Evolutionary conservation across 1,140 invertebrate genomes (phyloP), one percentile per base, ranked within the genome.

Genomic region (Drosophila sproati): DNA sequence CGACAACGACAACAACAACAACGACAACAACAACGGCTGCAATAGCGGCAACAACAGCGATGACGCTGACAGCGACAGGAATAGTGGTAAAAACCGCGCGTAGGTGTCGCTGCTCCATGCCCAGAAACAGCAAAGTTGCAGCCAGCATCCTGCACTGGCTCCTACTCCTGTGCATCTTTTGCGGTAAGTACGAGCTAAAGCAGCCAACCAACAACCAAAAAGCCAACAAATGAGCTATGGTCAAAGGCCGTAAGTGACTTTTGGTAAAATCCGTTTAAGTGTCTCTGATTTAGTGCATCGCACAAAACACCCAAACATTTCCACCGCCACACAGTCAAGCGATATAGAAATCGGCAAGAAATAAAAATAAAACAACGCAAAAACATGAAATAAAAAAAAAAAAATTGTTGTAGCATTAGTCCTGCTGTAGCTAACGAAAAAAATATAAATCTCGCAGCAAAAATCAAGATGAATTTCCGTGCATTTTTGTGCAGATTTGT

Each of bases 391-490:
- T 41, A 72, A 57, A 43, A 41, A 61, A 67, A 61, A 67, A 62
- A 81, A 75, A 69, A 79, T 43, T 64, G 41, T 54, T 64, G 73
- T 60, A 57, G 67, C 69, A 82, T 71, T 62, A 73, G 55, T 37
- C 50, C 45, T 52, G 60, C 60, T 43, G 43, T 35, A 35, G 48
- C 35, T 47, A 20, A 47, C 35, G 35, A 71, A 78, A 82, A 83
- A 80, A 43, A 43, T 20, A 20, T 20, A 20, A 20, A 20, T 20
- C 74, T 54, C 76, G 55, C 78, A 85, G 56, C 85, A 81, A 78
- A 89, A 89, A 89, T 89, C 85, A 89, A 89, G 85, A 89, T 85
- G 86, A 89, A 89, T 89, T 85, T 90, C 78, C 81, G 77, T 85
- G 83, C 76, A 87, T 87, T 87, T 87, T 72, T 83, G 80, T 83